These are phyloP conservation scores for Desoria tigrina DNA, from an alignment of 2,888 invertebrate genomes.

Conservation along the genomic window DNA sequence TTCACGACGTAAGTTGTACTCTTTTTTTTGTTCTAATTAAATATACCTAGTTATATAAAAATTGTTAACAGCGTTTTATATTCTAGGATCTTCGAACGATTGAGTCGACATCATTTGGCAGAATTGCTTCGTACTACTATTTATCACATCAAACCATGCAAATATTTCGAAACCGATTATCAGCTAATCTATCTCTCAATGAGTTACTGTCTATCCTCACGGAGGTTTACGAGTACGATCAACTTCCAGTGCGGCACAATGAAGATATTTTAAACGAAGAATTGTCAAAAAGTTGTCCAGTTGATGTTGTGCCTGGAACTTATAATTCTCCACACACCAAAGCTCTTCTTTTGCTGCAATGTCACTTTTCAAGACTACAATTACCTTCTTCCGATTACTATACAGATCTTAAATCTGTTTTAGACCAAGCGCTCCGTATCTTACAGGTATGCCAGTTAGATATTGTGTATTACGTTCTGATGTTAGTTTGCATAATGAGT, in stretches of 20 bases:
- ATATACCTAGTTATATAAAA: neutral
- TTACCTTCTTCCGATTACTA: constrained; percentile 91
- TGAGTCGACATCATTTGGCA: constrained; percentile 77
- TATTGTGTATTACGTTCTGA: constrained; percentile 20
- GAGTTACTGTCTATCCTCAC: constrained; percentile 77
- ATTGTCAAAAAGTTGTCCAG: constrained; percentile 73
- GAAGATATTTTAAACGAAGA: constrained; percentile 91
- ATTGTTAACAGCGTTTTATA: neutral
- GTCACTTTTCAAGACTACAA: constrained; percentile 80
- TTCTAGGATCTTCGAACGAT: constrained; percentile 65
- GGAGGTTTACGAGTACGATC: constrained; percentile 82
- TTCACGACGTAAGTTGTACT: constrained; percentile 74
- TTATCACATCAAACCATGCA: constrained; percentile 87
- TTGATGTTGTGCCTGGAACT: constrained; percentile 70
- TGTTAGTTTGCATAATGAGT: constrained; percentile 7
- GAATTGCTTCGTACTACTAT: constrained; percentile 96
- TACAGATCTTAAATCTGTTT: constrained; percentile 93
- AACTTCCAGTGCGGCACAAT: constrained; percentile 95
- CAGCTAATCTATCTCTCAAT: constrained; percentile 66
- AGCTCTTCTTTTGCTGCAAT: constrained; percentile 88
- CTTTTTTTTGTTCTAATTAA: constrained; percentile 46
- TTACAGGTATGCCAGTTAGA: constrained; percentile 84
- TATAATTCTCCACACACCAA: constrained; percentile 93
- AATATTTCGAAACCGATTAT: constrained; percentile 72
- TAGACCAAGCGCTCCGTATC: constrained; percentile 94